Conservation (phyloP, 2,797 vertebrate species). For the Darevskia nairensis region DNA sequence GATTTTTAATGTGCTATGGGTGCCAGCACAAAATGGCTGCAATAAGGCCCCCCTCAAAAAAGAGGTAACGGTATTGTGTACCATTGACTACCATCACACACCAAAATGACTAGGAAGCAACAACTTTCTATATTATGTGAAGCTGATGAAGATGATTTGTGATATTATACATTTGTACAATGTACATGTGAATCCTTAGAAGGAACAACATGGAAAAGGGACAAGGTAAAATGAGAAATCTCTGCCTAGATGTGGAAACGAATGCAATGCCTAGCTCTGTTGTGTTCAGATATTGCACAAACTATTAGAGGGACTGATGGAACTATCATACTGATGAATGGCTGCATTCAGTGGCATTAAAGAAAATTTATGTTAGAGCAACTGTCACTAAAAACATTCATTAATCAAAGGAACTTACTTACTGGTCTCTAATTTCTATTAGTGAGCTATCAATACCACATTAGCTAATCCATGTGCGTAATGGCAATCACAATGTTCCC, state of each 20-base stretch:
- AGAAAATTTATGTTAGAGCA: constrained; percentile 60
- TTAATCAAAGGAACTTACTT: constrained; percentile 59
- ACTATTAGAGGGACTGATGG: constrained; percentile 32
- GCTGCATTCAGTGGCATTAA: constrained; percentile 43
- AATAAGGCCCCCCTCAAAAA: too few species aligned
- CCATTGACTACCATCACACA: too few species aligned
- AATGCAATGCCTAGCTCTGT: not conserved
- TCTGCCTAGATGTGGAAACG: not conserved
- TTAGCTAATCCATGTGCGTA: constrained; percentile 31
- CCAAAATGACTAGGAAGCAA: not conserved
- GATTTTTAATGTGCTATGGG: not conserved
- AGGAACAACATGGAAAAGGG: not conserved
- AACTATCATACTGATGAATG: constrained; percentile 40
- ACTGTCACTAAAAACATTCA: constrained; percentile 53
- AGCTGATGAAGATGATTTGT: not conserved
- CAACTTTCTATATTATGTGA: not conserved
- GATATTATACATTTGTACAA: not conserved
- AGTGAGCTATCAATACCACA: constrained; percentile 56
- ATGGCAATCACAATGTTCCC: constrained; percentile 4
- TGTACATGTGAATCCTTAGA: not conserved
- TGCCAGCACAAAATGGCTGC: not conserved
- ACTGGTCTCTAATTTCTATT: constrained; percentile 43
- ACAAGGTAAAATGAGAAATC: not conserved
- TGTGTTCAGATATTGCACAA: constrained; percentile 21
- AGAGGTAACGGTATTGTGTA: too few species aligned